Percentiles rank a stretch among this genome's conserved stretches.
phyloP scores from a whole-genome alignment of 92 coral and sea anemone species.

The Meandrina meandrites region DNA sequence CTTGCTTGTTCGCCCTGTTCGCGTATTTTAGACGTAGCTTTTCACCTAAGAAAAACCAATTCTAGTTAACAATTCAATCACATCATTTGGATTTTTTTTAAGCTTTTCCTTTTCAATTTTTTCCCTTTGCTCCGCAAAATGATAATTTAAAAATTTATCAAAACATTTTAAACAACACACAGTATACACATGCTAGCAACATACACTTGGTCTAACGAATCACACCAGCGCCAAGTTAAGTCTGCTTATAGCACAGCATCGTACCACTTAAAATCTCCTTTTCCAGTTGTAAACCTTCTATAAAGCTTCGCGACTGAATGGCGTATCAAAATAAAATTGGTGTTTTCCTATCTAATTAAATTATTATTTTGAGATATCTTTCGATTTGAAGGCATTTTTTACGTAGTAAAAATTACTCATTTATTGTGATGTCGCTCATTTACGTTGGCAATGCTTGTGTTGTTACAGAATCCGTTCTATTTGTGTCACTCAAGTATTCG shows the following conservation, averaged over 20 bases:
- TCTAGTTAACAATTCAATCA: not conserved
- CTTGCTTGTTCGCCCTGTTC: not conserved
- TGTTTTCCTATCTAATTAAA: not conserved
- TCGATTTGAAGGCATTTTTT: not conserved
- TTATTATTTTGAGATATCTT: not conserved
- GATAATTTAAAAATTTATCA: not conserved
- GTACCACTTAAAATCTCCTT: not conserved
- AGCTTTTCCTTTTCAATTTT: not conserved
- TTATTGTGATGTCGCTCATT: not conserved
- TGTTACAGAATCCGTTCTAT: slow-evolving; percentile 3
- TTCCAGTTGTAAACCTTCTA: not conserved
- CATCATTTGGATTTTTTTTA: not conserved
- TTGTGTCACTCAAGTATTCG: not conserved
- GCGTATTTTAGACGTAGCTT: not conserved
- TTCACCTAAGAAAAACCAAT: not conserved
- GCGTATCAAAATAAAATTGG: not conserved
- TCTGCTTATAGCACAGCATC: not conserved
- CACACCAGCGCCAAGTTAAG: too few relatives aligned
- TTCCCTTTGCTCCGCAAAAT: not conserved
- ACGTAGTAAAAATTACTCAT: not conserved
- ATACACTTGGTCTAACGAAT: not conserved
- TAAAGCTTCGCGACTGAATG: not conserved
- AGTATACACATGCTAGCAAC: not conserved
- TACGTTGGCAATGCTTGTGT: not conserved
- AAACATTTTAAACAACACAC: not conserved